Evolutionary conservation across 2,888 invertebrate genomes (phyloP), one percentile per base, ranked within the genome.

Genomic region (Gnatocerus cornutus): DNA sequence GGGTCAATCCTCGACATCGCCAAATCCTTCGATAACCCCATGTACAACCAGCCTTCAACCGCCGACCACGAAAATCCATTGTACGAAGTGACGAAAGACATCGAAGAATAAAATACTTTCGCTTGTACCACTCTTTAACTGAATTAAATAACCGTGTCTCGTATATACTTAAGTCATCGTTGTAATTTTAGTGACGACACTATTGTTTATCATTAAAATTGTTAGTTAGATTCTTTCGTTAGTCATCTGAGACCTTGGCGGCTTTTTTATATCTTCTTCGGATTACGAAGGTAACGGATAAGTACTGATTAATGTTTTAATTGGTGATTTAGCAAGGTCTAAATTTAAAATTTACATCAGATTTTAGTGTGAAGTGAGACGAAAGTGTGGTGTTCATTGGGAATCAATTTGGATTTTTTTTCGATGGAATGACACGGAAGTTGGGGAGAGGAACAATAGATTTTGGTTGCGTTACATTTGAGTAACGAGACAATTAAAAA

Each of bases 1-100:
- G 77, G 79, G 0, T 82, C 82, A 4, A 65, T 81, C 7, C 46
- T 77, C 10, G 78, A 77, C 70, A 69, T 82, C 50, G 75, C 77
- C 7, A 77, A 75, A 43, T 73, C 80, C 1, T 82, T 82, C 62
- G 81, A 81, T 45, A 82, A 82, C 71, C 82, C 82, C 0, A 71
- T 80, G 76, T 81, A 75, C 64, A 77, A 77, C 7, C 69, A 73
- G 56, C 58, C 9, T 8, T 16, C 52, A 5, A 53, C 16, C 10
- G 3, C 59, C 27, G 6, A 45, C 2, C 53, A 53, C 52, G 64
- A 64, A 52, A 64, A 64, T 16, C 64, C 64, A 7, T 27, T 64
- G 7, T 53, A 53, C 53, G 64, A 64, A 10, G 62, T 16, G 8
- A 37, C 14, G 14, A 55, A 55, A 55, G 55, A 55, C n/a, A 45